These are phyloP conservation scores for Gobio occitaniae DNA, from an alignment of 2,797 vertebrate species.

Conservation along the genomic window DNA sequence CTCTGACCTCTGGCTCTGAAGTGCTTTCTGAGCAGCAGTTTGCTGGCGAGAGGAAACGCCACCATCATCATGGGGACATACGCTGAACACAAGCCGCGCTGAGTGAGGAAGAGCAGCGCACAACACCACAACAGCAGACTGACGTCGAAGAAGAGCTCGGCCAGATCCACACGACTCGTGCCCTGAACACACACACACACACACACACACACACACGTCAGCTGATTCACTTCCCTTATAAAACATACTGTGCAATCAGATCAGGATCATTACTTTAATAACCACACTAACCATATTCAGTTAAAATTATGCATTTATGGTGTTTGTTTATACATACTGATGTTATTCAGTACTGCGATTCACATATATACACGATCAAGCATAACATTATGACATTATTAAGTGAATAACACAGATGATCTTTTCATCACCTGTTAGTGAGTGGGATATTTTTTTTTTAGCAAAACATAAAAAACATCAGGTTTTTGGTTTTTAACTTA, in stretches of 20 bases:
- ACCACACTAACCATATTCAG: no score
- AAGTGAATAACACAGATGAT: no score
- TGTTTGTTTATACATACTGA: no score
- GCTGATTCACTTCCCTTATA: neutral
- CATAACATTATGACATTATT: no score
- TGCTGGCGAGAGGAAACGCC: constrained; percentile 87
- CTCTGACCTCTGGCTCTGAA: constrained; percentile 80
- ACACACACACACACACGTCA: neutral
- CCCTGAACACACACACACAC: constrained; percentile 70
- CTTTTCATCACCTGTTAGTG: no score
- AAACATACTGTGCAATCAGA: neutral
- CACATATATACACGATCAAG: no score
- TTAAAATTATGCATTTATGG: no score
- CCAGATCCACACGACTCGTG: constrained; percentile 82
- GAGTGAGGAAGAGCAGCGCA: constrained; percentile 84
- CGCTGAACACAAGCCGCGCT: constrained; percentile 87
- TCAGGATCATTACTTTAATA: no score
- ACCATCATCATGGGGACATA: constrained; percentile 93
- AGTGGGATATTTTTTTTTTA: no score
- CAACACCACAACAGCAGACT: constrained; percentile 88
- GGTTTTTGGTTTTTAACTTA: no score
- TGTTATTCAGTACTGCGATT: no score
- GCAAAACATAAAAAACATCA: no score
- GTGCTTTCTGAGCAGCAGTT: constrained; percentile 82
- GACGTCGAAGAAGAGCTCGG: constrained; percentile 90